Percentiles rank a stretch among this genome's conserved stretches.
Evolutionary conservation across 2,113 vertebrate species (phyloP).

Genomic region (Anhinga rufa): DNA sequence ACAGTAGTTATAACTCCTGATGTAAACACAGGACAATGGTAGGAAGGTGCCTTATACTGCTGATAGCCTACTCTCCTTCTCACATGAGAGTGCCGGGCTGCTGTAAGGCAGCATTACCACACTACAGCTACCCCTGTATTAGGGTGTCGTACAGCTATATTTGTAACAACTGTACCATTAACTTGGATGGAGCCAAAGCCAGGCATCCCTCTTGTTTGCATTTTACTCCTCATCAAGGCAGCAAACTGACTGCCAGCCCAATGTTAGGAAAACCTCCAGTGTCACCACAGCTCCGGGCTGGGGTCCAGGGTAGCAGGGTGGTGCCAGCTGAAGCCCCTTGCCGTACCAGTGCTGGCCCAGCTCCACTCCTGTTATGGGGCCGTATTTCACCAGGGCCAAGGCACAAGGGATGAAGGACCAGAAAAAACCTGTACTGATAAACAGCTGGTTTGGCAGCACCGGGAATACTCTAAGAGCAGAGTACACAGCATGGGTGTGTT

Average conservation of each 20-base stretch:
- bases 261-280: neutral
- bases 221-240: neutral
- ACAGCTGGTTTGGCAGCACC: neutral
- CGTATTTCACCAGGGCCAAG: neutral
- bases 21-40: neutral
- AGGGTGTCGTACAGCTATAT: neutral
- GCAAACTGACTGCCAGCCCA: neutral
- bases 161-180: neutral
- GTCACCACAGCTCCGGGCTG: neutral
- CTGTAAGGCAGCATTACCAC: rapidly evolving
- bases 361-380: neutral
- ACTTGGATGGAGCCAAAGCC: neutral
- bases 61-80: neutral
- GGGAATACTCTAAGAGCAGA: neutral
- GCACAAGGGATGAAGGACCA: neutral
- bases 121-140: neutral
- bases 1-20: neutral
- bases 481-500: rapidly evolving
- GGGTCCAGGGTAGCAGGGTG: neutral
- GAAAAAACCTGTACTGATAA: rapidly evolving
- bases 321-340: neutral
- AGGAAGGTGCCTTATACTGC: neutral
- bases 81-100: neutral
- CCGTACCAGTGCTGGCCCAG: rapidly evolving
- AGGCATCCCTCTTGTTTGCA: neutral